Evolutionary conservation across 2,888 invertebrate genomes (phyloP), one percentile per base, ranked within the genome.

Genomic region (Apocheima hispidaria): DNA sequence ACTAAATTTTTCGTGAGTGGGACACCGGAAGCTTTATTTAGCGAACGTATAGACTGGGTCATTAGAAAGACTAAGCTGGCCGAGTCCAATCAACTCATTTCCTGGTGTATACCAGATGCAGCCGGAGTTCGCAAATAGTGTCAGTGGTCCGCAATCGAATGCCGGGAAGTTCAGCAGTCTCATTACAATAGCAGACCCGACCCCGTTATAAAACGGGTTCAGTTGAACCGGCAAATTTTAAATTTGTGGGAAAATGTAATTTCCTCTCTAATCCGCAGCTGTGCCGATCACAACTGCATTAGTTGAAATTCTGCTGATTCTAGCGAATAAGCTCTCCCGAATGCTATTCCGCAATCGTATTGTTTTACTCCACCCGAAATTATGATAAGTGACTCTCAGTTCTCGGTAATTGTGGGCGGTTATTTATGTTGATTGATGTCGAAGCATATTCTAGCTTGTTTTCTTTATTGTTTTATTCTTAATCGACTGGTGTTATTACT

Each of bases 261-360:
- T 66, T 70, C 70, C 66, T 71, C 66, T 76, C 75, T 77, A 76
- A 78, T 75, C 71, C 67, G 66, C 77, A 71, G 70, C 71, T 75
- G 71, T 69, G 54, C 21, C 65, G 55, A 73, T 72, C 71, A 71
- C 70, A 68, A 63, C 68, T 73, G 73, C 72, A 71, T 74, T 73
- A 69, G 73, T 73, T 71, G 78, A 80, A 77, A 62, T 63, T 73
- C 65, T 63, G 63, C 69, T 72, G 72, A 69, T 72, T 75, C 72
- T 73, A 68, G 64, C 63, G 66, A 63, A 57, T 60, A 69, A 64
- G 70, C 75, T 76, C 72, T 75, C 65, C 71, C 76, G 72, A 82
- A 86, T 87, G 83, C 80, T 78, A 82, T 82, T 86, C 81, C 72
- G 77, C 72, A 77, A 81, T 72, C 66, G 78, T 78, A 78, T 81